phyloP scores from a whole-genome alignment of 1,140 invertebrate genomes.

The Drosophila sucinea region DNA sequence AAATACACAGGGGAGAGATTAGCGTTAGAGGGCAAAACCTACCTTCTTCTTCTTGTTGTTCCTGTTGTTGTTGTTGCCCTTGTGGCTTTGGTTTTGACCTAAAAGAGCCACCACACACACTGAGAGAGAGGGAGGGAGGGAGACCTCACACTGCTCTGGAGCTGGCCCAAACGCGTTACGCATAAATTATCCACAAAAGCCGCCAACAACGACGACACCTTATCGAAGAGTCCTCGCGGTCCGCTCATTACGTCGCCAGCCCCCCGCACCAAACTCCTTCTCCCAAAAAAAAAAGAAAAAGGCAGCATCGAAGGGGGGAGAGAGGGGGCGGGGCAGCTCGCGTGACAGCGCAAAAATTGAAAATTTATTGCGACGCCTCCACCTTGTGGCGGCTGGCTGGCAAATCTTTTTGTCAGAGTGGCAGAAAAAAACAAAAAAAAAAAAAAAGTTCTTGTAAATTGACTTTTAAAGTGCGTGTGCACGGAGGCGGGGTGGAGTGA shows the following conservation, averaged over 20 bases:
- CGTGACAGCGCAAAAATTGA: conserved; percentile 74
- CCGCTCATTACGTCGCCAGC: conserved; percentile 67
- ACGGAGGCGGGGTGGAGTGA: not conserved
- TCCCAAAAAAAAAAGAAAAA: conserved; percentile 6
- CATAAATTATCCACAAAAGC: conserved; percentile 65
- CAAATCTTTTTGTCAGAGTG: conserved; percentile 11
- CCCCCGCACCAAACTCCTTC: not conserved
- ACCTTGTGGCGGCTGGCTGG: conserved; percentile 49
- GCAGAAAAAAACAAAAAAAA: conserved; percentile 36
- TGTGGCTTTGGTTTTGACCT: conserved; percentile 76
- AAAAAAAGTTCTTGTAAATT: conserved; percentile 63
- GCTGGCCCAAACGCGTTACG: conserved; percentile 66
- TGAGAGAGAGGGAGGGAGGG: not conserved
- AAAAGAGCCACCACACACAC: conserved; percentile 31
- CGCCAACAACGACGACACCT: conserved; percentile 60
- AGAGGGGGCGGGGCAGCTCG: conserved; percentile 32
- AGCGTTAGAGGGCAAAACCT: conserved; percentile 60
- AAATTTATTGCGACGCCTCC: conserved; percentile 75
- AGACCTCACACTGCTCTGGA: conserved; percentile 14
- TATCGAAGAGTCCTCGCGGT: conserved; percentile 54
- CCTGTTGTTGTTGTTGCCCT: conserved; percentile 45
- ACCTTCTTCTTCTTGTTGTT: conserved; percentile 40
- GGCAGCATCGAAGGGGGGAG: not conserved
- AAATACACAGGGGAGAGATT: conserved; percentile 81
- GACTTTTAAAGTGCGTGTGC: conserved; percentile 68